Percentiles rank a stretch among this genome's conserved stretches.
Evolutionary conservation across 2,797 vertebrate species (phyloP).

Genomic region (Orientallactaga sibirica): DNA sequence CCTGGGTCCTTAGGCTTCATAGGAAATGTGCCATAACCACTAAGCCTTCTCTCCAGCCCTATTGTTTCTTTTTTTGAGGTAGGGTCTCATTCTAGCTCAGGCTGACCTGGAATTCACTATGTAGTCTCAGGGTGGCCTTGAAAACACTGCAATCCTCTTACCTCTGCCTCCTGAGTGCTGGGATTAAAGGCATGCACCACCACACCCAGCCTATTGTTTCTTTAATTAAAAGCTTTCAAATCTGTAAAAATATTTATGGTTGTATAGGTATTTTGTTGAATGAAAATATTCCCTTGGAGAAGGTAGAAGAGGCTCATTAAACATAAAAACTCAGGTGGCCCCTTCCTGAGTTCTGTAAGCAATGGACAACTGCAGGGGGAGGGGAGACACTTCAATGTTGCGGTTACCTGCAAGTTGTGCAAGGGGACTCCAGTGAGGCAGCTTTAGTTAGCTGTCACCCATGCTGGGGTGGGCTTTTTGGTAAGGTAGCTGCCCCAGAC

Average conservation of each 20-base stretch:
- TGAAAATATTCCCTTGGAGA: not conserved
- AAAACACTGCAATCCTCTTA: too few species aligned
- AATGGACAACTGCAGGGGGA: not conserved
- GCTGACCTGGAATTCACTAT: too few species aligned
- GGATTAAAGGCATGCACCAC: too few species aligned
- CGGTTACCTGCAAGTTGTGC: not conserved
- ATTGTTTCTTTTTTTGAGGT: too few species aligned
- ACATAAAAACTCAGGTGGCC: not conserved
- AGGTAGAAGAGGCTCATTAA: not conserved
- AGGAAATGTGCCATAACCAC: too few species aligned
- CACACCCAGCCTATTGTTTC: too few species aligned
- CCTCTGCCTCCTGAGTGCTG: too few species aligned
- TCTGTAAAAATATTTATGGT: constrained; percentile 10
- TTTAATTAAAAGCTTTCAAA: constrained; percentile 8
- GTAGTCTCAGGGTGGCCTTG: too few species aligned
- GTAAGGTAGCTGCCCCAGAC: not conserved
- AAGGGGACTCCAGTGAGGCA: not conserved
- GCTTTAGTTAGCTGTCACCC: not conserved
- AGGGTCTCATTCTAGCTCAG: too few species aligned
- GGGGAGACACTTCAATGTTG: not conserved
- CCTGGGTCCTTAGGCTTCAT: too few species aligned
- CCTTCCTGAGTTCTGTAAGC: not conserved
- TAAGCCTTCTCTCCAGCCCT: too few species aligned
- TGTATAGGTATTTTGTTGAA: not conserved
- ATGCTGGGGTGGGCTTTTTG: not conserved